These are phyloP conservation scores for Lates calcarifer DNA, from an alignment of 2,113 vertebrate species.

Conservation along the genomic window DNA sequence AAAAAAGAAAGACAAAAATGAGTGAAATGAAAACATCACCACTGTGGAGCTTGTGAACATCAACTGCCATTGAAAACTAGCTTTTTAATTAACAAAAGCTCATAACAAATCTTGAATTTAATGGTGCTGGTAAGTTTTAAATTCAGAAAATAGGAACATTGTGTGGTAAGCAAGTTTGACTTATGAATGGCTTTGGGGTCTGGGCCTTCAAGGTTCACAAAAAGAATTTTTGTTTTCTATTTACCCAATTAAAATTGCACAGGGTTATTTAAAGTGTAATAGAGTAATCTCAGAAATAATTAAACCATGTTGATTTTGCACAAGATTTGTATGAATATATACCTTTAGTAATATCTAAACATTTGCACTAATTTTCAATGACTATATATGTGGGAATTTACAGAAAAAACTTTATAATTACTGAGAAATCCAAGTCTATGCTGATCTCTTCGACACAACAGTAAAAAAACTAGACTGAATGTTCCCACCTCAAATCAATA, in stretches of 20 bases:
- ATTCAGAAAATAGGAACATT: background rate
- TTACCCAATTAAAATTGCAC: background rate
- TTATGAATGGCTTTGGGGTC: background rate
- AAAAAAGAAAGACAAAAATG: slow-evolving; percentile 11
- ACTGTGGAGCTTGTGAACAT: background rate
- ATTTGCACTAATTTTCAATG: background rate
- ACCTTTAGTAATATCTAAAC: background rate
- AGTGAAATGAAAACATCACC: background rate
- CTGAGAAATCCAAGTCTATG: background rate
- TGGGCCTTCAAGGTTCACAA: background rate
- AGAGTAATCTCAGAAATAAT: background rate
- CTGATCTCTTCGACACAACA: background rate
- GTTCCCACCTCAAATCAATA: slow-evolving; percentile 42
- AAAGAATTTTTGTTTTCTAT: background rate
- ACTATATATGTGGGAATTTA: background rate
- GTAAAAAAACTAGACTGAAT: slow-evolving; percentile 9
- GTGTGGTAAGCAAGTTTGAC: background rate
- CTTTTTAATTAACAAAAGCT: background rate
- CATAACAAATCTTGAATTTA: background rate
- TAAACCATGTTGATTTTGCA: background rate
- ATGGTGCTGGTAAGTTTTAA: background rate
- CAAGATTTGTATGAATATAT: background rate
- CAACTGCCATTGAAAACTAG: background rate
- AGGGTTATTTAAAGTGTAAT: background rate
- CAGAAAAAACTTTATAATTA: background rate